Percentiles rank a stretch among this genome's conserved stretches.
phyloP scores from a whole-genome alignment of 2,797 vertebrate species.

The Hemibagrus guttatus region DNA sequence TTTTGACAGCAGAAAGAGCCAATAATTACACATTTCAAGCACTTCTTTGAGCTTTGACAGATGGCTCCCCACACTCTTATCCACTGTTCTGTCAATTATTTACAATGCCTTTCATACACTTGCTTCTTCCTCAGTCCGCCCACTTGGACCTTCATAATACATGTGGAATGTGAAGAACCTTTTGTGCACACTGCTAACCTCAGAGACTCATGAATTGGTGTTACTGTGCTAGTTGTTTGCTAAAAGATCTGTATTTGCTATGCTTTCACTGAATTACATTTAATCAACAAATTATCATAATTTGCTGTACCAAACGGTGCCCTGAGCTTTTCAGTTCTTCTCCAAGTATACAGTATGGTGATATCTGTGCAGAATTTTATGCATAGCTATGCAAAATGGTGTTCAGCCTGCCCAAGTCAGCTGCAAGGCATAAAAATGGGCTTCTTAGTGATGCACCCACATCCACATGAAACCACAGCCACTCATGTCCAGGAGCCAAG shows the following conservation, averaged over 20 bases:
- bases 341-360: background rate
- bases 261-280: background rate
- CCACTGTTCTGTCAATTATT: slow-evolving; percentile 69
- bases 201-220: background rate
- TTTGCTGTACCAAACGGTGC: background rate
- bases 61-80: slow-evolving; percentile 68
- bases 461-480: background rate
- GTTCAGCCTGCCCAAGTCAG: background rate
- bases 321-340: background rate
- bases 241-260: background rate
- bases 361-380: background rate
- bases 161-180: background rate
- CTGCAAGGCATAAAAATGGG: background rate
- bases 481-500: too few relatives aligned
- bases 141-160: slow-evolving; percentile 14
- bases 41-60: slow-evolving; percentile 64
- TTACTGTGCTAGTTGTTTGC: background rate
- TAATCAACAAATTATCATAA: background rate
- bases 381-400: background rate
- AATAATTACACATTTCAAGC: slow-evolving; percentile 36
- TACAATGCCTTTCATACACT: slow-evolving; percentile 73
- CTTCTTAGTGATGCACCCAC: background rate
- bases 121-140: slow-evolving; percentile 43
- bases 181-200: background rate
- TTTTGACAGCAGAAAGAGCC: slow-evolving; percentile 28